Conservation (phyloP, 2,888 invertebrate species). For the Lepas anatifera region DNA sequence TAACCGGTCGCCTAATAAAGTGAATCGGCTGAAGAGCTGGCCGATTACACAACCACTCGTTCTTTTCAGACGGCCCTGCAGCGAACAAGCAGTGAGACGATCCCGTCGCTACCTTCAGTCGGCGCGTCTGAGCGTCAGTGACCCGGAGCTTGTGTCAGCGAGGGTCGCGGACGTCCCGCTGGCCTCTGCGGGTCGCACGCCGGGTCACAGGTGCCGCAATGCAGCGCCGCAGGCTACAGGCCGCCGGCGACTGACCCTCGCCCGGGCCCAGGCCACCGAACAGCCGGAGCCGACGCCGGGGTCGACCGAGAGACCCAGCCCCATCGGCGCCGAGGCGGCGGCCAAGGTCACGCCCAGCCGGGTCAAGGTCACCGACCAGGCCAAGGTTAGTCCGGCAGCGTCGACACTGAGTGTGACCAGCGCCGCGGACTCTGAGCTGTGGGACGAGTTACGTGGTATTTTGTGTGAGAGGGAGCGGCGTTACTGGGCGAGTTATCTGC, state of each 20-base stretch:
- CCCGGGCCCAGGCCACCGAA: not conserved
- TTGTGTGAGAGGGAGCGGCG: not conserved
- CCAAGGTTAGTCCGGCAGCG: not conserved
- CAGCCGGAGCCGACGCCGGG: not conserved
- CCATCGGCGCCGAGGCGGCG: not conserved
- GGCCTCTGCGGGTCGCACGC: too few relatives aligned
- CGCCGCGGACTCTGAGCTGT: not conserved
- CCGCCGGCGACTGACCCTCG: not conserved
- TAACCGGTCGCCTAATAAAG: too few relatives aligned
- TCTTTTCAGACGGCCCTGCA: too few relatives aligned
- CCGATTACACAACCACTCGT: too few relatives aligned
- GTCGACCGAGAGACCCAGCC: not conserved
- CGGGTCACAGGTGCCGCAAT: not conserved
- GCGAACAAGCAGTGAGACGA: too few relatives aligned
- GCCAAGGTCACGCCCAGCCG: not conserved
- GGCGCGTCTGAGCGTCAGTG: not conserved
- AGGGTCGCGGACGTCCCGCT: too few relatives aligned
- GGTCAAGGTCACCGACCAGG: too few relatives aligned
- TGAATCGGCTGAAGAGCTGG: too few relatives aligned
- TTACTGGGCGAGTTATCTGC: not conserved
- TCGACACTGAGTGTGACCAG: not conserved
- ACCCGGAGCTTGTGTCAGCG: not conserved
- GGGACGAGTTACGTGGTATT: not conserved
- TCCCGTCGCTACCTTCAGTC: too few relatives aligned
- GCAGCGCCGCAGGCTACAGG: not conserved